Evolutionary conservation across 2,888 invertebrate genomes (phyloP), one percentile per base, ranked within the genome.

Genomic region (Agrilus cyanescens): DNA sequence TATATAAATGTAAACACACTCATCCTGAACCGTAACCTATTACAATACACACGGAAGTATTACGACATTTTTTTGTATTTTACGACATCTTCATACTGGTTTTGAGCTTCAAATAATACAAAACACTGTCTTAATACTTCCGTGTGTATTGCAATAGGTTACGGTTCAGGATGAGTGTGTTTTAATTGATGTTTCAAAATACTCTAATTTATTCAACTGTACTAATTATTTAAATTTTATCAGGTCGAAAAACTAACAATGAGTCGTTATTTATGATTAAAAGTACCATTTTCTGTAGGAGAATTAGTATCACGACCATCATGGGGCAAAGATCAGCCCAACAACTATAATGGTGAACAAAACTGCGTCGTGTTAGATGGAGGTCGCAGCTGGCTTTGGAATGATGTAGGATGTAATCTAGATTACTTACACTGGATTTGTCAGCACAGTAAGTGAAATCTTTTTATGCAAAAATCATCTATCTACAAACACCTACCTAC

Each of bases 301-400:
- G 84, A 86, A 55, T 68, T 82, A 40, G 83, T 90, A 7, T 76
- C 75, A 6, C 80, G 78, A 54, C 87, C 88, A 4, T 75, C 86
- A 0, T 93, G 93, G 93, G 91, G 90, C 39, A 87, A 88, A 61
- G 91, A 91, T 59, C 93, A 93, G 60, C 93, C 93, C 0, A 93
- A 93, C 65, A 93, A 93, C 62, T 93, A 93, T 71, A 93, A 93
- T 61, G 90, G 91, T 1, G 89, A 93, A 58, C 93, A 93, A 64
- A 91, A 93, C 64, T 93, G 93, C 67, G 89, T 85, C n/a, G 90
- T 91, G 12, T 70, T 93, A 50, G 93, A 93, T 61, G 91, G 91
- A 1, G 90, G 87, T 0, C 74, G 89, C 38, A 80, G 81, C 46
- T 93, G 93, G 93, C 71, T 85, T 0, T 93, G 93, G 91, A 93